Evolutionary conservation across 2,888 invertebrate genomes (phyloP).

Genomic region (Mystacides longicornis): DNA sequence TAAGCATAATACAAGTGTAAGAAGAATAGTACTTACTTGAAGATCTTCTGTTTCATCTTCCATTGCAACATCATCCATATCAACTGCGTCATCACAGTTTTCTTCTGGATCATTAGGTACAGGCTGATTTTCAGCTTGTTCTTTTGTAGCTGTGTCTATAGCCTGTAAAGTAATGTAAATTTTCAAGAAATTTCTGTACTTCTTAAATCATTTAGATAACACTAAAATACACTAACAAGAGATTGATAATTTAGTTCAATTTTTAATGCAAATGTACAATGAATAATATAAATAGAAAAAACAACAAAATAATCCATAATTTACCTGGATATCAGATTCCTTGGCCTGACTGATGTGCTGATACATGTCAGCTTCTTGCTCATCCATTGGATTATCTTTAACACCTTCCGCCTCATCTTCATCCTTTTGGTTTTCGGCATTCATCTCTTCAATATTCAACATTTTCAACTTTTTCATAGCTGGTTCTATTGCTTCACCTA

Average conservation of each 20-base stretch:
- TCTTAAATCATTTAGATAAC: no score
- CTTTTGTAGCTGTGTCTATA: slow-evolving; percentile 71
- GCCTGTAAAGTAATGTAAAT: no score
- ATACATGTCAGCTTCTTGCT: slow-evolving; percentile 57
- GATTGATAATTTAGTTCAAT: no score
- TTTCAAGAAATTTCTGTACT: no score
- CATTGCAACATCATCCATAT: slow-evolving; percentile 50
- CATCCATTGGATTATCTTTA: slow-evolving; percentile 38
- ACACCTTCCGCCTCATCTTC: slow-evolving; percentile 42
- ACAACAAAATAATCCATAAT: neutral
- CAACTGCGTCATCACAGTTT: slow-evolving; percentile 49
- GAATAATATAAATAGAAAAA: neutral
- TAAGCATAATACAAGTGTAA: no score
- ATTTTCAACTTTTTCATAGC: slow-evolving; percentile 56
- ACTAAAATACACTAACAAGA: no score
- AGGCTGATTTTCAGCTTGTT: slow-evolving; percentile 69
- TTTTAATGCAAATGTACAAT: neutral
- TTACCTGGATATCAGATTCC: slow-evolving; percentile 61
- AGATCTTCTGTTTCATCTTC: slow-evolving; percentile 47
- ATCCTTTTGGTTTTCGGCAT: slow-evolving; percentile 33
- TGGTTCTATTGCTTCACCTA: slow-evolving; percentile 55
- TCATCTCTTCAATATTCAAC: slow-evolving; percentile 39
- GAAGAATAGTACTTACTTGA: slow-evolving; percentile 32
- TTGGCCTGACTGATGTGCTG: slow-evolving; percentile 80
- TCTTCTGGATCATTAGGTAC: slow-evolving; percentile 54